phyloP scores from a whole-genome alignment of 2,113 vertebrate species.

The Albula glossodonta region DNA sequence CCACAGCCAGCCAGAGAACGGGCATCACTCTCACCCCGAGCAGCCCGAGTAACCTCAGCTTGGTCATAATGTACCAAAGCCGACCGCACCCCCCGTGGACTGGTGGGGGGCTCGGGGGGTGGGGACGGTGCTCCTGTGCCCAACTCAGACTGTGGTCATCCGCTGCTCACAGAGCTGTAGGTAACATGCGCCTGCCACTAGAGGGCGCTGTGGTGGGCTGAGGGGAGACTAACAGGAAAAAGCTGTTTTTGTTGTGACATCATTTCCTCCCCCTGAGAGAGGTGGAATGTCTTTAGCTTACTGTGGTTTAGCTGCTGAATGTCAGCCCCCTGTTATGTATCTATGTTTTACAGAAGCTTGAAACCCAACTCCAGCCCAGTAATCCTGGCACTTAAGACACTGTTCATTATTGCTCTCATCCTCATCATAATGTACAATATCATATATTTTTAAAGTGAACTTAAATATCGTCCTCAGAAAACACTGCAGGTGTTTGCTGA shows the following conservation, averaged over 20 bases:
- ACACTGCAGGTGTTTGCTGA: conserved; percentile 13
- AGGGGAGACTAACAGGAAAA: conserved; percentile 35
- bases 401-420: neutral
- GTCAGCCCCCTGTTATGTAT: conserved; percentile 24
- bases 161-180: conserved; percentile 10
- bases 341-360: neutral
- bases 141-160: neutral
- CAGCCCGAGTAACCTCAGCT: conserved; percentile 66
- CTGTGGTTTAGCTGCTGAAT: conserved; percentile 45
- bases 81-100: conserved; percentile 15
- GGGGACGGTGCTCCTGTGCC: neutral
- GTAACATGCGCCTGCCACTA: conserved; percentile 36
- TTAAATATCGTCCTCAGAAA: neutral
- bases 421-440: neutral
- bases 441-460: neutral
- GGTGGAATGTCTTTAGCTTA: conserved; percentile 37
- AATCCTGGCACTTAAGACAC: neutral
- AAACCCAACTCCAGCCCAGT: conserved; percentile 8
- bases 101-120: conserved; percentile 12
- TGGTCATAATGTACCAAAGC: neutral
- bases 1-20: conserved; percentile 71
- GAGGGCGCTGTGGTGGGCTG: conserved; percentile 47
- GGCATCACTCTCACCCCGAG: conserved; percentile 74
- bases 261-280: conserved; percentile 30
- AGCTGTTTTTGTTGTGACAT: conserved; percentile 37